Conservation (phyloP, 1,140 invertebrate genomes). For the Drosophila takahashii region DNA sequence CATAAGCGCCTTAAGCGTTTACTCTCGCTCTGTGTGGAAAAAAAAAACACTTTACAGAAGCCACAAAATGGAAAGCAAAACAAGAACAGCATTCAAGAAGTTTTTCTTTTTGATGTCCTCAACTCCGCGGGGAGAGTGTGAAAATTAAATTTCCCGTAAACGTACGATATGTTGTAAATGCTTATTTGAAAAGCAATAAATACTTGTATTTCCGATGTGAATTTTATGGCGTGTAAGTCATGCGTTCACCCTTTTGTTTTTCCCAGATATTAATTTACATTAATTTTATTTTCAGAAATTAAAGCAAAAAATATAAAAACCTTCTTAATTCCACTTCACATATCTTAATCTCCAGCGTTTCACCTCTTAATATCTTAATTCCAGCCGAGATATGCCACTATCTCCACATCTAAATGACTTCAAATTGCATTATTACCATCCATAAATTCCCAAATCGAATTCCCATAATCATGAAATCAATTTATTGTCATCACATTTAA, state of each 20-base stretch:
- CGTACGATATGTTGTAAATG: slow-evolving; percentile 18
- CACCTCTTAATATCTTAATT: slow-evolving; percentile 23
- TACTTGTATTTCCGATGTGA: background rate
- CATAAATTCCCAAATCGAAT: slow-evolving; percentile 33
- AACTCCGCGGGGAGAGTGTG: background rate
- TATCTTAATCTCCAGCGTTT: slow-evolving; percentile 3
- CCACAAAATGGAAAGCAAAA: slow-evolving; percentile 47
- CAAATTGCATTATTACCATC: slow-evolving; percentile 35
- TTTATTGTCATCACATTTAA: slow-evolving; percentile 55
- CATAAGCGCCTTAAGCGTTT: slow-evolving; percentile 66
- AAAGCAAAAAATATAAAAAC: background rate
- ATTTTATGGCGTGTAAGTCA: background rate
- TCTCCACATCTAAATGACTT: slow-evolving; percentile 33
- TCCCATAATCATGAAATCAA: slow-evolving; percentile 43
- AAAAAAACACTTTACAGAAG: slow-evolving; percentile 42
- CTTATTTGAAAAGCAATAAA: slow-evolving; percentile 25
- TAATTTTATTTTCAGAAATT: background rate
- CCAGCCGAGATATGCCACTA: slow-evolving; percentile 1
- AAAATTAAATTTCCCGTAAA: slow-evolving; percentile 13
- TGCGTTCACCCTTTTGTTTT: background rate
- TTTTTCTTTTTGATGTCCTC: slow-evolving; percentile 33
- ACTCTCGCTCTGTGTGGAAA: slow-evolving; percentile 1
- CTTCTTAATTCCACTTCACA: background rate
- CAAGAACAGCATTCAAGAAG: slow-evolving; percentile 30
- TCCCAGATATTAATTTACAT: background rate